These are phyloP conservation scores for Miniopterus natalensis DNA, from an alignment of 2,113 vertebrate genomes.

Conservation along the genomic window DNA sequence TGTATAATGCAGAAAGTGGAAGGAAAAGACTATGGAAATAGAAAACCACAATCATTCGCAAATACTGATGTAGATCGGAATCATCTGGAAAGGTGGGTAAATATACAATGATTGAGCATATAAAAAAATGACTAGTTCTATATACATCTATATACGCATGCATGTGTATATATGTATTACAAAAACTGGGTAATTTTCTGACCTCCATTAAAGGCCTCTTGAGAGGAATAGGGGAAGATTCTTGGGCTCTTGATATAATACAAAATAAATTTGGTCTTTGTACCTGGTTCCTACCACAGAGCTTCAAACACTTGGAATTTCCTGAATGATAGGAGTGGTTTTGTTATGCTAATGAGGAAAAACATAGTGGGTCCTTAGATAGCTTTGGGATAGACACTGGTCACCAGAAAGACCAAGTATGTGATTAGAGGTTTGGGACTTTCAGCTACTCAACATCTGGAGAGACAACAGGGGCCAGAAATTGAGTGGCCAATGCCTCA, in stretches of 20 bases:
- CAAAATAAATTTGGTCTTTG: conserved; percentile 32
- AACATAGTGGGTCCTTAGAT: neutral
- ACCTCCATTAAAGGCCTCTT: neutral
- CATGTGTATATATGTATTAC: neutral
- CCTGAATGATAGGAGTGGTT: neutral
- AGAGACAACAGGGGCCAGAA: neutral
- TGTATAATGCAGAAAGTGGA: neutral
- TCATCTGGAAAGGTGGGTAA: conserved; percentile 33
- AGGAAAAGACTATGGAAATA: neutral
- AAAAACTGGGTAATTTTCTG: neutral
- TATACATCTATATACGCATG: neutral
- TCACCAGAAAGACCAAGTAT: neutral
- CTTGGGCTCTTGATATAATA: conserved; percentile 15
- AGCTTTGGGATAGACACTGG: neutral
- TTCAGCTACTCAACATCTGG: neutral
- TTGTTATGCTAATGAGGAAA: neutral
- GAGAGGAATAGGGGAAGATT: conserved; percentile 21
- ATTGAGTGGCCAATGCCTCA: neutral
- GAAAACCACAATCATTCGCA: conserved; percentile 38
- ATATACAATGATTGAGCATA: neutral
- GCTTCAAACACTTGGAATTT: neutral
- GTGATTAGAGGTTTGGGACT: neutral
- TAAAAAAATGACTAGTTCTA: neutral
- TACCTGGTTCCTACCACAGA: neutral
- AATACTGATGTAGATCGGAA: conserved; percentile 32